Base-by-base conservation (phyloP, 2,113 vertebrate species). In the Aldabrachelys gigantea region DNA sequence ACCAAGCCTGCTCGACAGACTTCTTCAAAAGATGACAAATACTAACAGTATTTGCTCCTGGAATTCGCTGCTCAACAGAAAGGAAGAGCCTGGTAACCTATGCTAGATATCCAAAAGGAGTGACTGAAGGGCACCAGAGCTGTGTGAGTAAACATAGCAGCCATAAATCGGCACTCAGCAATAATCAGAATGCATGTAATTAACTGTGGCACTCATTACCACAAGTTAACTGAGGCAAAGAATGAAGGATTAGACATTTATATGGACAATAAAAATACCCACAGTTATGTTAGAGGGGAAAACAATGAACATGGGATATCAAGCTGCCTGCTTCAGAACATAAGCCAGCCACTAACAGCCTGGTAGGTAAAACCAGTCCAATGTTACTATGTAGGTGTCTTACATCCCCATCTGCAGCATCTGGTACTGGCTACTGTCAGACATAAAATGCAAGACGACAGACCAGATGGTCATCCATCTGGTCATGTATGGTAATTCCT, bases 31-130 rank as follows among this genome's bases (percentile, higher is more conserved):
- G 10, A 0, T 16, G 0, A 0, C 0, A 1, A 44, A 87, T 0
- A 5, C 57, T 22, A 47, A 19, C 22, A 75, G 88, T 69, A 2
- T 53, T 49, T 1, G 1, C n/a, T 79, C 53, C 59, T 56, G 0
- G 10, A 5, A 53, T 49, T 10, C 21, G 49, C 1, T 47, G 80
- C 90, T 38, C 81, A 25, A 3, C 65, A 89, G 85, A 14, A 75
- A 0, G 0, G 0, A 49, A 50, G 0, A 69, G 85, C 69, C 89
- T n/a, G 22, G n/a, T 72, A 35, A 69, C 19, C 65, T 2, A 19
- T 29, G 44, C 0, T 0, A 80, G 92, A 85, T 2, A 1, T 3
- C 94, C 52, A 0, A 2, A 2, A 94, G 95, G 88, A 12, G 96
- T 16, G 92, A 79, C 89, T 44, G 75, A 78, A 84, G 85, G 4